Evolutionary conservation across 2,797 vertebrate species (phyloP), one percentile per base, ranked within the genome.

Genomic region (Syngnathus acus): DNA sequence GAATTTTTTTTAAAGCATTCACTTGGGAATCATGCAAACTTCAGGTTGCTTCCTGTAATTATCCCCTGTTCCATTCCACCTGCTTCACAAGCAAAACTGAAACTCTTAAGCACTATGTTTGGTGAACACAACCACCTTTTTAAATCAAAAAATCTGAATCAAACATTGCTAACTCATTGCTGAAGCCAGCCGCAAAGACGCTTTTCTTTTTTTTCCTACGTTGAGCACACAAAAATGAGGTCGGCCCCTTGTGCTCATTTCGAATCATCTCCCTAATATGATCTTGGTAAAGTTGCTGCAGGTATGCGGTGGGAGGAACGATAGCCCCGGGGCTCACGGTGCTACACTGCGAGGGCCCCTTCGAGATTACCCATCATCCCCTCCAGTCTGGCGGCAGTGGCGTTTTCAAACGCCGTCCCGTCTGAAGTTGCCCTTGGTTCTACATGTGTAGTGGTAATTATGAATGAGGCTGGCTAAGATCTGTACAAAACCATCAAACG

Each of bases 371-470:
- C 84, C 84, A 86, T 90, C 89, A 85, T 88, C 84, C 83, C 82
- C 67, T 19, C 80, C 82, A 84, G 87, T 88, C 87, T 89, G 85
- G 84, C 89, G 89, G 87, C 86, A 84, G 84, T 88, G 89, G 87
- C 85, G 88, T 82, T 86, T 87, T 88, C 85, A 88, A 82, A 87
- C 82, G 78, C 83, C 88, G 85, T 87, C 88, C 86, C 83, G 82
- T 92, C 90, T 92, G 91, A 92, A 92, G 92, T 91, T 92, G 90
- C 91, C 91, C 92, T 93, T 93, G 91, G 90, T 93, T 91, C 90
- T 91, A 92, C 92, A 91, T 90, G 89, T 93, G 91, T 92, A 92
- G 88, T 87, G 90, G 89, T 93, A 92, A 93, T 93, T 92, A 92
- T 92, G 88, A 91, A 92, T 93, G 91, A 93, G 91, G 89, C 86